Evolutionary conservation across 1,140 invertebrate genomes (phyloP), one percentile per base, ranked within the genome.

Genomic region (Drosophila virilis): DNA sequence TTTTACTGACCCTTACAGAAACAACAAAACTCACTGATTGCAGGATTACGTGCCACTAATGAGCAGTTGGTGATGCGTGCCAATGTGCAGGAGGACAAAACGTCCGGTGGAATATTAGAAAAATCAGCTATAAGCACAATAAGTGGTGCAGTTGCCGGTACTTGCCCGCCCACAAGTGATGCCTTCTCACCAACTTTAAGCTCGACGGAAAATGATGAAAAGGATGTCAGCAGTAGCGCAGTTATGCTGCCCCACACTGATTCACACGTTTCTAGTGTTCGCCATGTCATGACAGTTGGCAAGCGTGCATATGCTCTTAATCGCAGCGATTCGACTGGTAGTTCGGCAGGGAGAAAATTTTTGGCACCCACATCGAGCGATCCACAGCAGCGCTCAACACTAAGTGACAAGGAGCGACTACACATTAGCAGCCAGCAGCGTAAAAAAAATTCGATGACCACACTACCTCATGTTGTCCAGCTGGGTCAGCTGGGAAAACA

Each of bases 1-100:
- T 45, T 7, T 4, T 1, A 7, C 15, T 22, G n/a, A 10, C 46
- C 2, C 7, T 8, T 93, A 48, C 84, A 97, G 97, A 98, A 98
- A 93, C 97, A 98, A 92, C 97, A 98, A 93, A 97, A 97, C 42
- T 98, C 97, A 92, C 92, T 99, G 12, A 96, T 99, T 37, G 97
- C 96, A 9, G 97, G 97, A 32, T 93, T 99, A 73, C 94, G 98
- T 64, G 97, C 97, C 8, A 98, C 97, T 2, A 98, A 98, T 91
- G 97, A 98, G 80, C 94, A 92, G 76, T 81, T 93, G 12, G 91
- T 94, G 8, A 91, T 94, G 40, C 91, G 93, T 8, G 83, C 93
- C 8, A 93, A 94, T 59, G 94, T 96, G 68, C 93, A 94, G 42
- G 91, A 91, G 13, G 95, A 95, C 62, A 95, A 96, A 68, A 70